Conservation (phyloP, 2,797 vertebrate genomes). For the Coregonus ussuriensis region DNA sequence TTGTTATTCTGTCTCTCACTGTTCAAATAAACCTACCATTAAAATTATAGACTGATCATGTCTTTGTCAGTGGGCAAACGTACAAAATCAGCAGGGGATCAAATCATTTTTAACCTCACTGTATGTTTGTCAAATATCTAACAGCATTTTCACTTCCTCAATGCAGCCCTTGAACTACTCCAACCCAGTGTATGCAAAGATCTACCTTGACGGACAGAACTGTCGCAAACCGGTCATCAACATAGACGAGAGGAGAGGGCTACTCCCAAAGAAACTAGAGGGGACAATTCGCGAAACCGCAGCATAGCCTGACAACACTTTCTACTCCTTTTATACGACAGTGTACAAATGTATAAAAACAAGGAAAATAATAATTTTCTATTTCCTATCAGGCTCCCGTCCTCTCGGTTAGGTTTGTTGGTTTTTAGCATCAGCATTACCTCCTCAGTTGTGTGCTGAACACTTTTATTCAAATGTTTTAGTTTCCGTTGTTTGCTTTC, state of each 20-base stretch:
- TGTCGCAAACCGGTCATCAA: slow-evolving; percentile 98
- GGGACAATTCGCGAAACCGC: slow-evolving; percentile 98
- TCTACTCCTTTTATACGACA: slow-evolving; percentile 79
- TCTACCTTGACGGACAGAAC: slow-evolving; percentile 95
- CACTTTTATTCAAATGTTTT: slow-evolving; percentile 74
- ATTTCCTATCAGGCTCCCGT: slow-evolving; percentile 92
- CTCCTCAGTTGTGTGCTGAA: slow-evolving; percentile 87
- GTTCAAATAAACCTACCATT: no score
- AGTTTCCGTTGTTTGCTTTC: slow-evolving; percentile 58
- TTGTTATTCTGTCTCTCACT: no score
- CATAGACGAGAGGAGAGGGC: slow-evolving; percentile 98
- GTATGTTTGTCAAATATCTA: neutral
- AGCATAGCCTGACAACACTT: slow-evolving; percentile 94
- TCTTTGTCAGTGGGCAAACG: no score
- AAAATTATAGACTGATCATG: no score
- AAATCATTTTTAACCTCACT: no score
- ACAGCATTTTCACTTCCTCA: slow-evolving; percentile 18
- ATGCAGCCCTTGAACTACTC: slow-evolving; percentile 95
- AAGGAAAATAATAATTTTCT: slow-evolving; percentile 85
- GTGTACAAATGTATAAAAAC: slow-evolving; percentile 83
- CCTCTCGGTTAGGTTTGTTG: slow-evolving; percentile 71
- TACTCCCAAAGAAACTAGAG: slow-evolving; percentile 99
- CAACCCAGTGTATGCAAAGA: slow-evolving; percentile 97
- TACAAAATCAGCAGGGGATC: no score
- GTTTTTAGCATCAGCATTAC: slow-evolving; percentile 88